These are phyloP conservation scores for Campoplex capitator DNA, from an alignment of 2,888 invertebrate genomes.

Conservation along the genomic window DNA sequence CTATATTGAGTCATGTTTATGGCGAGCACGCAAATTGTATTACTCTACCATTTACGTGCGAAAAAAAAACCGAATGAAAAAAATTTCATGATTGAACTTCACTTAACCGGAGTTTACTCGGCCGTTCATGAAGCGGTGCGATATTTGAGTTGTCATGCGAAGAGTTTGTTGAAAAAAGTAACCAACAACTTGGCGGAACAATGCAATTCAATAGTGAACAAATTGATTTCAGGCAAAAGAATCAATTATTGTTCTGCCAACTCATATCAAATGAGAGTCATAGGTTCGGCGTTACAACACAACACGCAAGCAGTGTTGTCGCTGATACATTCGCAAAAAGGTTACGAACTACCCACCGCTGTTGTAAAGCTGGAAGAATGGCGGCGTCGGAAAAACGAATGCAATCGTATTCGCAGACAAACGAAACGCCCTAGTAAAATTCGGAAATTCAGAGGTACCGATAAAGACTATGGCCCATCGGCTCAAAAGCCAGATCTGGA, in stretches of 20 bases:
- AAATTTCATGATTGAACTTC: constrained; percentile 47
- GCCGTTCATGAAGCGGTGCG: too few species aligned
- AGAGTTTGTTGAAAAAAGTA: too few species aligned
- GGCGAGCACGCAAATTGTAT: constrained; percentile 67
- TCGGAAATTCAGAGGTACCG: neutral
- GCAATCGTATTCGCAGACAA: neutral
- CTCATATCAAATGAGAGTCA: constrained; percentile 75
- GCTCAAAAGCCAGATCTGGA: neutral
- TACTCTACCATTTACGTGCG: constrained; percentile 21
- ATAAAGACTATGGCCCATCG: constrained; percentile 9
- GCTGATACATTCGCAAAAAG: neutral
- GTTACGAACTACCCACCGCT: neutral
- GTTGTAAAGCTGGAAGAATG: neutral
- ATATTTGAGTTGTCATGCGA: too few species aligned
- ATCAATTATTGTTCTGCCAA: constrained; percentile 74
- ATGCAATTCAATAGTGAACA: constrained; percentile 38
- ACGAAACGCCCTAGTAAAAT: neutral
- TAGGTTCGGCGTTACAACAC: constrained; percentile 57
- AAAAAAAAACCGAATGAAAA: neutral
- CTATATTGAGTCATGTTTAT: constrained; percentile 65
- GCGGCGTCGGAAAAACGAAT: too few species aligned
- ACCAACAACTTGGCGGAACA: constrained; percentile 71
- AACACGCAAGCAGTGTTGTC: constrained; percentile 72
- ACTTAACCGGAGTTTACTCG: too few species aligned
- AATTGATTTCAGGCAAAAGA: constrained; percentile 68